Conservation (phyloP, 2,888 invertebrate genomes). For the Agonopterix arenella region DNA sequence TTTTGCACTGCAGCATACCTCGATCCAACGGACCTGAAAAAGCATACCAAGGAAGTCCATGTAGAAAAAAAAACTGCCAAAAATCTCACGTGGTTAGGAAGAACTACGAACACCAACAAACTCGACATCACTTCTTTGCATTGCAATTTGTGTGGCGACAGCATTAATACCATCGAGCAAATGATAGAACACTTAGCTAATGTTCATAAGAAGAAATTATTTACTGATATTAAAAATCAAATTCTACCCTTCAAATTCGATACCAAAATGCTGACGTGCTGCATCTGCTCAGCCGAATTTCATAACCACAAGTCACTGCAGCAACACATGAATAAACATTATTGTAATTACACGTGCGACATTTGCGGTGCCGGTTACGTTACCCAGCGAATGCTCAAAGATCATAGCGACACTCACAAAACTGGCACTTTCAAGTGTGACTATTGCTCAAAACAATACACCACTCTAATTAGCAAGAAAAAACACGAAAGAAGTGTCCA, state of each 20-base stretch:
- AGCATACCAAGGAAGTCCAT: slow-evolving; percentile 36
- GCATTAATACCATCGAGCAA: slow-evolving; percentile 19
- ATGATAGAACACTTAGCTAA: slow-evolving; percentile 26
- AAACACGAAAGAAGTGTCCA: slow-evolving; percentile 22
- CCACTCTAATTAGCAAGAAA: slow-evolving; percentile 30
- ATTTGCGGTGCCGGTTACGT: slow-evolving; percentile 37
- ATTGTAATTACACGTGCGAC: slow-evolving; percentile 24
- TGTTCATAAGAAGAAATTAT: slow-evolving; percentile 23
- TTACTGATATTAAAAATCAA: slow-evolving; percentile 28
- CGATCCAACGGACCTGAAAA: slow-evolving; percentile 28
- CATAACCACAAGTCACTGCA: background rate
- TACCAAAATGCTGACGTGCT: slow-evolving; percentile 7
- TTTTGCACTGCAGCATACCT: background rate
- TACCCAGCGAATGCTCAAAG: slow-evolving; percentile 31
- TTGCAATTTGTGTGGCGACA: slow-evolving; percentile 31
- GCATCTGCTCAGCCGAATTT: slow-evolving; percentile 4
- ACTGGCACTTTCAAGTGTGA: slow-evolving; percentile 22
- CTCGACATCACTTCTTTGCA: slow-evolving; percentile 37
- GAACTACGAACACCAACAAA: slow-evolving; percentile 29
- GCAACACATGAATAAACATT: slow-evolving; percentile 22
- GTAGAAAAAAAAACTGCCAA: slow-evolving; percentile 33
- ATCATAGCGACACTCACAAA: slow-evolving; percentile 20
- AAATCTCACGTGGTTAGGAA: slow-evolving; percentile 18
- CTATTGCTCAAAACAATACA: slow-evolving; percentile 43
- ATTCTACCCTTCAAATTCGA: slow-evolving; percentile 40